Evolutionary conservation across 53 echinoderm and acorn worm genomes (phyloP), one percentile per base, ranked within the genome.

Genomic region (Mesocentrotus franciscanus): DNA sequence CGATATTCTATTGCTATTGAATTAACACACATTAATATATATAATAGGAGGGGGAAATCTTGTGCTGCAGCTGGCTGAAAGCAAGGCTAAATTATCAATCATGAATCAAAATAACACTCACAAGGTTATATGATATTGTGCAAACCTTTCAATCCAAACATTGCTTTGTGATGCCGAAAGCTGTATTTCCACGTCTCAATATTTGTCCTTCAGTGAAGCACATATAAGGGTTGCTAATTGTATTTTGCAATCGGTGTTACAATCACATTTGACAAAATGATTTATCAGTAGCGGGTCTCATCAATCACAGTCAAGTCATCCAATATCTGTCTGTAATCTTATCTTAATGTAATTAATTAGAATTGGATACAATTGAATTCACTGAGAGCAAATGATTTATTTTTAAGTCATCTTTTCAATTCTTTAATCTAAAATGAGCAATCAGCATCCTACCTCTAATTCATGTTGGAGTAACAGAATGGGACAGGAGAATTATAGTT

Each of bases 81-180:
- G 39, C 29, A 58, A 87, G 87, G 58, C 58, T 87, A 84, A 10
- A 59, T 57, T 17, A 81, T 58, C n/a, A 87, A 87, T 87, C 29
- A 27, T 58, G 26, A 87, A 58, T 58, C 26, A 57, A 58, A 87
- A 58, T n/a, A 56, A 56, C 56, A 87, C 13, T 29, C 4, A 13
- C 87, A 56, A 87, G 87, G 87, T 29, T 58, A 58, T n/a, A 56
- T 85, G 85, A 87, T 58, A 87, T 87, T 58, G 58, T 56, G 87
- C 87, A 87, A 87, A 58, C n/a, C 87, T 58, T n/a, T 12, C 56
- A 57, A 87, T 12, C 58, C 87, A 87, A 87, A 87, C 87, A 87
- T 10, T 87, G 58, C 58, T 87, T 87, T 81, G 11, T 33, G 81
- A 81, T 81, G 20, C 42, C 42, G 18, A 56, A 87, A 58, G 20